Evolutionary conservation across 2,113 vertebrate genomes (phyloP), one percentile per base, ranked within the genome.

Genomic region (Pundamilia nyererei): DNA sequence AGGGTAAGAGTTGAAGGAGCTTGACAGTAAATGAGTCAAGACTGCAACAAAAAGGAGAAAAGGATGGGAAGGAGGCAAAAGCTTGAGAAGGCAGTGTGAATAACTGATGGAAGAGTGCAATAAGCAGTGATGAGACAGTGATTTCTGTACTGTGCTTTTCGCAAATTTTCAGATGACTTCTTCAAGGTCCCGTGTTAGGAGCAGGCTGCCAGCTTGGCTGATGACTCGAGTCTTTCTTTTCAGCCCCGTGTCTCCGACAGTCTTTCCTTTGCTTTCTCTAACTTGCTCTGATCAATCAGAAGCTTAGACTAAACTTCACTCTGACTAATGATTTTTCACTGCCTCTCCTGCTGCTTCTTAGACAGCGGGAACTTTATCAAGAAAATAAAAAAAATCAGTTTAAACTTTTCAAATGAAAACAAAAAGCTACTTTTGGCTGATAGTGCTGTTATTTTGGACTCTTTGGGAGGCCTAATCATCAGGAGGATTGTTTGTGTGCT

Each of bases 1-100:
- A 89, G 82, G 87, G 89, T 56, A 82, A 40, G 79, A 81, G 81
- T 79, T 85, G 58, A 87, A 79, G 38, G 77, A 83, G 86, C 45
- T 42, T 24, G 51, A 42, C 15, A 19, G 77, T 14, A 87, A 86
- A 89, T 81, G 79, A 85, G 68, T 60, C 10, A 13, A 26, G 72
- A 45, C 33, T 8, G 45, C 29, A 75, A 31, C 40, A 70, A 77
- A 31, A 81, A 72, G 38, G 29, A 35, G 11, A n/a, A 40, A 17
- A 9, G 6, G 5, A 13, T 19, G 11, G 38, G 3, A 19, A 15
- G 31, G 40, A 14, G 31, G 24, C 8, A 24, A 35, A 9, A 75
- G 38, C 42, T 4, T n/a, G 15, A 72, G 2, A 33, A 17, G 53
- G 42, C 6, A 82, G 56, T 2, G 42, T 14, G 55, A 24, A 51